Conservation (phyloP, 1,140 invertebrate genomes). For the Drosophila seguyi region DNA sequence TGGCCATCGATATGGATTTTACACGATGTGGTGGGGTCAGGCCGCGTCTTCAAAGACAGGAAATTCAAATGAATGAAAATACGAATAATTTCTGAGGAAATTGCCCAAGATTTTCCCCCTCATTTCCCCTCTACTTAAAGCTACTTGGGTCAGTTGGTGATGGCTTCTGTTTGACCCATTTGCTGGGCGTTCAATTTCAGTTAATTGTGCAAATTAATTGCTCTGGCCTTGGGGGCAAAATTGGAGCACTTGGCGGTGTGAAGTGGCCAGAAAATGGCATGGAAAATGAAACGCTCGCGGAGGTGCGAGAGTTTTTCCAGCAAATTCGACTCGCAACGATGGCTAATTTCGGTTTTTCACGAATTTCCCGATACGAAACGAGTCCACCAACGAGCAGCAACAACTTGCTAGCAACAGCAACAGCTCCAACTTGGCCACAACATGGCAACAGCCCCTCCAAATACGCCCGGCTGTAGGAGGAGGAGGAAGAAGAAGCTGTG, state of each 20-base stretch:
- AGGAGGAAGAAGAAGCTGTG: conserved; percentile 49
- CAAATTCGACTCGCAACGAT: conserved; percentile 61
- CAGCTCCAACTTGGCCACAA: conserved; percentile 46
- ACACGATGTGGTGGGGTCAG: conserved; percentile 98
- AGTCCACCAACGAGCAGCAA: conserved; percentile 50
- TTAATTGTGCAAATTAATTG: conserved; percentile 79
- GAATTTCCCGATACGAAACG: conserved; percentile 78
- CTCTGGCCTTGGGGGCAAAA: conserved; percentile 59
- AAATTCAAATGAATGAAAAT: neutral
- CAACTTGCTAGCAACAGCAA: conserved; percentile 14
- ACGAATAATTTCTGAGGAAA: conserved; percentile 12
- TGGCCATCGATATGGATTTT: conserved; percentile 99
- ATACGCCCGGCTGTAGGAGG: conserved; percentile 27
- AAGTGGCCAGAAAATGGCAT: conserved; percentile 34
- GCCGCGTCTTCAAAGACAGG: conserved; percentile 91
- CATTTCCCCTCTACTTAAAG: neutral
- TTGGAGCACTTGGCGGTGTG: conserved; percentile 68
- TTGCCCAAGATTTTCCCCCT: conserved; percentile 21
- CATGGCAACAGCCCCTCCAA: conserved; percentile 33
- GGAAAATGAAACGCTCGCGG: conserved; percentile 66
- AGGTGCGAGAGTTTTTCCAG: conserved; percentile 56
- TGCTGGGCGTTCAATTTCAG: conserved; percentile 76
- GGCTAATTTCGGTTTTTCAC: conserved; percentile 80
- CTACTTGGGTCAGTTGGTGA: conserved; percentile 12
- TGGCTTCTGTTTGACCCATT: conserved; percentile 34